These are phyloP conservation scores for Leptinotarsa defecta DNA, from an alignment of 1,140 invertebrate species.

Conservation along the genomic window DNA sequence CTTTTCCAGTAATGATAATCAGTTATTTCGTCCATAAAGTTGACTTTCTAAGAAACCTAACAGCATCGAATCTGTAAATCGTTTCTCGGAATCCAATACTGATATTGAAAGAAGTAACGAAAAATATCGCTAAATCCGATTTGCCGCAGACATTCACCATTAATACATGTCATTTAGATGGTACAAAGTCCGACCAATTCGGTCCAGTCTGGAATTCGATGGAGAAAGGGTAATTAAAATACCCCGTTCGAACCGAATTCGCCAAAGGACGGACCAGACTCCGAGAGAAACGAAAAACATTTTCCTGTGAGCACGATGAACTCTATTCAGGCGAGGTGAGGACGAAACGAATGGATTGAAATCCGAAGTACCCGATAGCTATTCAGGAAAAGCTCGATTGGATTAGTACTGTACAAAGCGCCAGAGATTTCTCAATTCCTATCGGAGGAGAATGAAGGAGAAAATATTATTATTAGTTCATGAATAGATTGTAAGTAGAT, in stretches of 20 bases:
- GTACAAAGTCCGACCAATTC: background rate
- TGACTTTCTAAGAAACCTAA: too few species aligned
- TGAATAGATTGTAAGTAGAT: background rate
- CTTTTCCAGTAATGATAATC: too few species aligned
- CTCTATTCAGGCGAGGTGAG: constrained; percentile 1
- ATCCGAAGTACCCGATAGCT: background rate
- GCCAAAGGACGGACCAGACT: background rate
- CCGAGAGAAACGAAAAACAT: background rate
- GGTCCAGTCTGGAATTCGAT: background rate
- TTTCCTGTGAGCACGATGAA: background rate
- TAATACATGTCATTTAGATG: background rate
- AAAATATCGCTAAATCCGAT: background rate
- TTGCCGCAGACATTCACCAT: background rate
- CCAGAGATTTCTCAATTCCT: background rate
- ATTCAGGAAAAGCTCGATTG: background rate
- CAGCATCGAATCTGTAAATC: too few species aligned
- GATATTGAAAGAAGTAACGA: background rate
- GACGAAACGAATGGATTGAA: background rate
- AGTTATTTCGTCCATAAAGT: too few species aligned
- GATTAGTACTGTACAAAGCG: background rate
- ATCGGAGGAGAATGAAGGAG: background rate
- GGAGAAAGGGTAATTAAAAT: constrained; percentile 6
- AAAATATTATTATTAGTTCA: background rate
- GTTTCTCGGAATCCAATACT: too few species aligned
- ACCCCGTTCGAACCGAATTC: background rate